phyloP scores from a whole-genome alignment of 1,140 invertebrate species.

The Sinella curviseta region DNA sequence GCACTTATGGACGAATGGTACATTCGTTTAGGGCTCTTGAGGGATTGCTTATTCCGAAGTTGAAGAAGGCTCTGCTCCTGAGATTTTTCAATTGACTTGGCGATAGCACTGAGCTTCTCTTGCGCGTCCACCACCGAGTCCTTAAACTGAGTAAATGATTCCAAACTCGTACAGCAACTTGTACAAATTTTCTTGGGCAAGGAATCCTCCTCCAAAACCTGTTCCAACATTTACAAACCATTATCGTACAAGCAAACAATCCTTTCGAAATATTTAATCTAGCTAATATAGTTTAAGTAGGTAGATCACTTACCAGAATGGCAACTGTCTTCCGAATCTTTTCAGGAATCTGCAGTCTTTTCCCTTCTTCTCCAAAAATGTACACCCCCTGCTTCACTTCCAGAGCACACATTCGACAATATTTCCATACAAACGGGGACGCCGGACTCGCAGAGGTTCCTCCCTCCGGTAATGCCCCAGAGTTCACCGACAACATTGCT shows the following conservation, averaged over 20 bases:
- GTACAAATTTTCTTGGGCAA: slow-evolving; percentile 49
- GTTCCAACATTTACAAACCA: background rate
- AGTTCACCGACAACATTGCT: background rate
- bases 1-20: background rate
- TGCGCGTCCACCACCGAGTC: slow-evolving; percentile 45
- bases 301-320: slow-evolving; percentile 39
- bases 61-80: background rate
- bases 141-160: slow-evolving; percentile 46
- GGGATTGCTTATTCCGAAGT: background rate
- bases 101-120: slow-evolving; percentile 44
- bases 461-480: background rate
- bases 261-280: too few relatives aligned
- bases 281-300: background rate
- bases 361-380: slow-evolving; percentile 49
- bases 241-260: background rate
- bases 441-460: background rate
- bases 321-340: slow-evolving; percentile 47
- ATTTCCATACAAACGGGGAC: slow-evolving; percentile 34
- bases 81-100: slow-evolving; percentile 28
- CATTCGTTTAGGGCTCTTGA: slow-evolving; percentile 2
- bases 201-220: slow-evolving; percentile 47
- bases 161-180: slow-evolving; percentile 45
- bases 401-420: slow-evolving; percentile 47
- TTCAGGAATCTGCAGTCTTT: slow-evolving; percentile 44
- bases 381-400: slow-evolving; percentile 42